Evolutionary conservation across 2,113 vertebrate species (phyloP).

Genomic region (Ibidorhyncha struthersii): DNA sequence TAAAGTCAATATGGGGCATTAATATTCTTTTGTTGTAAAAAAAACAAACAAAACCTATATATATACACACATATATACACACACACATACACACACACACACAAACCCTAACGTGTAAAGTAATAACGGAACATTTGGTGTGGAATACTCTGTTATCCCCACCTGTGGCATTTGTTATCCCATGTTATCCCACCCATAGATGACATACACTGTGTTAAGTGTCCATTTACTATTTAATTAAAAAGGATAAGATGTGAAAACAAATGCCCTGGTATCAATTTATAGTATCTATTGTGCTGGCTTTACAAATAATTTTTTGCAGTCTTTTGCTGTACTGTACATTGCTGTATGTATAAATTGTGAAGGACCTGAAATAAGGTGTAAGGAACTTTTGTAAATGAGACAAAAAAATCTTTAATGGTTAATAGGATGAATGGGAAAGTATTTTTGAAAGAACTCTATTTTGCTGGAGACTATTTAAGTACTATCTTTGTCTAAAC

Average conservation of each 20-base stretch:
- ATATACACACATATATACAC: neutral
- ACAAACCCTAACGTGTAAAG: constrained; percentile 75
- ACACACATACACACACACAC: constrained; percentile 31
- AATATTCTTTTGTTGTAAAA: constrained; percentile 87
- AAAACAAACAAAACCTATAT: constrained; percentile 46
- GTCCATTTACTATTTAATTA: constrained; percentile 81
- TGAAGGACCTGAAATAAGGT: constrained; percentile 86
- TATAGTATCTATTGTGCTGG: constrained; percentile 86
- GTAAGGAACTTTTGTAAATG: constrained; percentile 88
- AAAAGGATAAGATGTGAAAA: constrained; percentile 78
- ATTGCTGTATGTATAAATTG: constrained; percentile 87
- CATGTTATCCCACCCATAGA: constrained; percentile 64
- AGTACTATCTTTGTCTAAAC: constrained; percentile 99
- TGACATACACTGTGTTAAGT: constrained; percentile 71
- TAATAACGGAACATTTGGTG: constrained; percentile 77
- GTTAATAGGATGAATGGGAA: constrained; percentile 96
- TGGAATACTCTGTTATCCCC: constrained; percentile 74
- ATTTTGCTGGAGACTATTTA: constrained; percentile 99
- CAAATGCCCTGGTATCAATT: constrained; percentile 82
- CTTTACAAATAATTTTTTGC: constrained; percentile 86
- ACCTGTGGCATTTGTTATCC: constrained; percentile 68
- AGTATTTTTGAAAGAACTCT: constrained; percentile 99
- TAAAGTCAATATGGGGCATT: constrained; percentile 92
- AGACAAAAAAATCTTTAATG: constrained; percentile 85
- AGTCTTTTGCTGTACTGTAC: constrained; percentile 87